Evolutionary conservation across 2,797 vertebrate species (phyloP).

Genomic region (Coilia nasus): DNA sequence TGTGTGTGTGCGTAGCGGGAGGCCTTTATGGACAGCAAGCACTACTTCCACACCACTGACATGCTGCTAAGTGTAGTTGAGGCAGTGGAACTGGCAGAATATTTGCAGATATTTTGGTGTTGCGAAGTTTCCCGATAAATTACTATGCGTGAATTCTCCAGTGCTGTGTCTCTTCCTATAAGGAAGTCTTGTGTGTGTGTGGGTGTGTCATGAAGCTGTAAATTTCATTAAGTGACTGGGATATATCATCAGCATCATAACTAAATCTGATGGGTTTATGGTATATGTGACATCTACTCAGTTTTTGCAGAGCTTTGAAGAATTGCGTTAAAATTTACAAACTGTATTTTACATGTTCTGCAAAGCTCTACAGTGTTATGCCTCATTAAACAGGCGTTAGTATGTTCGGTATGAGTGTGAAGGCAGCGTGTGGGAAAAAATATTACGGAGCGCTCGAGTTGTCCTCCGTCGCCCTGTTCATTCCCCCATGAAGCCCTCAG

Average conservation of each 20-base stretch:
- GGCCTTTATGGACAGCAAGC: too few species aligned
- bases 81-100: too few species aligned
- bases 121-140: too few species aligned
- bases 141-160: too few species aligned
- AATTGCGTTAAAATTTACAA: not conserved
- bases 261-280: not conserved
- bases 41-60: not conserved
- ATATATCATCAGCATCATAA: not conserved
- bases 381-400: not conserved
- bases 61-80: slow-evolving; percentile 75
- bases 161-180: too few species aligned
- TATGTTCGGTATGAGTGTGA: not conserved
- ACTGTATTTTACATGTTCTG: not conserved
- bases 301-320: not conserved
- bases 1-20: too few species aligned
- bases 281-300: not conserved
- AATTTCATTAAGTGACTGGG: slow-evolving; percentile 12
- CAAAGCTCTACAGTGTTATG: not conserved
- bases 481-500: not conserved
- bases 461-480: not conserved
- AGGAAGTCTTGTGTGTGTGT: too few species aligned
- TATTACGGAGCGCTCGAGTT: not conserved
- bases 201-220: not conserved
- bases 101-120: too few species aligned
- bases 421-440: not conserved